Evolutionary conservation across 1,140 invertebrate genomes (phyloP).

Genomic region (Diuraphis noxia): DNA sequence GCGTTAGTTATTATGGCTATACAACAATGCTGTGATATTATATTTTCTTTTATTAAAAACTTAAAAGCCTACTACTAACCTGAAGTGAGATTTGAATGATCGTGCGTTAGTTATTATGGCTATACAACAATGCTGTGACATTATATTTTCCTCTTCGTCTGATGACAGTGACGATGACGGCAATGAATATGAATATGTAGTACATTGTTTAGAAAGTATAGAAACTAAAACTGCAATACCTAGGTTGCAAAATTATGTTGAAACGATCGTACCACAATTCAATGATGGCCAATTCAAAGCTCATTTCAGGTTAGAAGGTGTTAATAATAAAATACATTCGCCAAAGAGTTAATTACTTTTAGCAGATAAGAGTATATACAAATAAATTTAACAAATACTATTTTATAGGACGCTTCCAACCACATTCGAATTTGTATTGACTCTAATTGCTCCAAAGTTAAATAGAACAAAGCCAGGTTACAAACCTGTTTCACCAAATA

Average conservation of each 20-base stretch:
- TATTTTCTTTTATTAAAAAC: no score
- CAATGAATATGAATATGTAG: neutral
- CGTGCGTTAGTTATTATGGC: neutral
- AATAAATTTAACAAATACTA: neutral
- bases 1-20: no score
- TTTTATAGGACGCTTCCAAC: neutral
- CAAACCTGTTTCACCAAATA: no score
- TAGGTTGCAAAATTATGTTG: neutral
- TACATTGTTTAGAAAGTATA: neutral
- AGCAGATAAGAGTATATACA: no score
- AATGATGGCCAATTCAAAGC: neutral
- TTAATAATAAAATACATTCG: neutral
- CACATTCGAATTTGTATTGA: neutral
- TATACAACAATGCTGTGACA: neutral
- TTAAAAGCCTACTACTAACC: no score
- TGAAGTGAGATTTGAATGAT: no score
- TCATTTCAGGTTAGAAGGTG: neutral
- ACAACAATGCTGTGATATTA: no score
- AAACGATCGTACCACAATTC: neutral
- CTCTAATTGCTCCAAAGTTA: neutral
- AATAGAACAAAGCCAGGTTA: neutral
- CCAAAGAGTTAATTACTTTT: no score
- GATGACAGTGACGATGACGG: neutral
- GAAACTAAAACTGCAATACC: slow-evolving; percentile 5
- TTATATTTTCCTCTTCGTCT: slow-evolving; percentile 18